Conservation (phyloP, 2,888 invertebrate genomes). For the Oxycera nigricornis region DNA sequence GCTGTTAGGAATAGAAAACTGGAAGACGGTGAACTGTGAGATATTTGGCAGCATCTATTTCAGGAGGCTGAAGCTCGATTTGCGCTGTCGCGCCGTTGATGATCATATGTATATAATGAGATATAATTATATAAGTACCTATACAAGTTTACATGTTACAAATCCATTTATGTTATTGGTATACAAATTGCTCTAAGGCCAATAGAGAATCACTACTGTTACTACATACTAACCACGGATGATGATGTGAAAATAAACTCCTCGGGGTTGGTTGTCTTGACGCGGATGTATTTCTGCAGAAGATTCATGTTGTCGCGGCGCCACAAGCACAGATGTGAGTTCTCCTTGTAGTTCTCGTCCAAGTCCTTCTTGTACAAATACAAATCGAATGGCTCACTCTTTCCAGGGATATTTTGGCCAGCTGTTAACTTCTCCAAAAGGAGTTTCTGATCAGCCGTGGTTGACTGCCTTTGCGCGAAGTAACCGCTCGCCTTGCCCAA, state of each 20-base stretch:
- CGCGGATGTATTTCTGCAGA: slow-evolving; percentile 60
- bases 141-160: too few species aligned
- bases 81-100: too few species aligned
- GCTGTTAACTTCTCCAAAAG: slow-evolving; percentile 2
- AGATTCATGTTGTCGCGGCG: slow-evolving; percentile 59
- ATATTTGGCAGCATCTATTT: too few species aligned
- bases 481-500: neutral
- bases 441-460: slow-evolving; percentile 11
- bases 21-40: too few species aligned
- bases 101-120: too few species aligned
- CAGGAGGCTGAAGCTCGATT: too few species aligned
- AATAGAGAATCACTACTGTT: too few species aligned
- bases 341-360: slow-evolving; percentile 54
- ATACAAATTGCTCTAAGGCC: too few species aligned
- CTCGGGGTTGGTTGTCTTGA: slow-evolving; percentile 55
- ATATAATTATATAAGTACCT: too few species aligned
- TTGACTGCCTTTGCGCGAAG: neutral
- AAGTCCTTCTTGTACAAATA: slow-evolving; percentile 59
- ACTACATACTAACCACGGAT: slow-evolving; percentile 60
- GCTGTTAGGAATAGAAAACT: too few species aligned
- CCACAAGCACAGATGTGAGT: slow-evolving; percentile 60
- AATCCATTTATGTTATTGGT: too few species aligned
- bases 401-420: neutral
- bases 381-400: slow-evolving; percentile 50
- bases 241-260: slow-evolving; percentile 60